Evolutionary conservation across 2,888 invertebrate genomes (phyloP), one percentile per base, ranked within the genome.

Genomic region (Perithous albicinctus): DNA sequence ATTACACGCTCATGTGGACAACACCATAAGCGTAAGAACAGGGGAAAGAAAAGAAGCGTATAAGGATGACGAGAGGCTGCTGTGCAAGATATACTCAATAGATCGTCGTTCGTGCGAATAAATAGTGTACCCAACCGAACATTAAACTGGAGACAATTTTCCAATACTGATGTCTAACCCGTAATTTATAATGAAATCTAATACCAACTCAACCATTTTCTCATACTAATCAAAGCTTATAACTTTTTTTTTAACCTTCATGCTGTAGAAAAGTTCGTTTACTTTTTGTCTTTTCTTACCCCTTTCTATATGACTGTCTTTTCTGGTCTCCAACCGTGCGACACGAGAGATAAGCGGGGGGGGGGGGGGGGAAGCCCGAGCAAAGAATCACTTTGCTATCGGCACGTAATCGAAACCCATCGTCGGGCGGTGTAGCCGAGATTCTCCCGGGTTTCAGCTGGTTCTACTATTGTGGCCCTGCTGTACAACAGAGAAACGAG

Each of bases 1-100:
- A 78, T 83, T 83, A 81, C 80, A 83, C 83, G 80, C 81, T 77
- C 59, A 81, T 69, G 76, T 78, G 78, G 78, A 80, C 72, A 77
- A 75, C 29, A 1, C 12, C 35, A 35, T 48, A 61, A 29, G 43
- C 56, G 26, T 29, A 75, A 43, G 73, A 48, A 54, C 26, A 73
- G 51, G 59, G 61, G 23, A 38, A 51, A 48, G 59, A 46, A 29
- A 32, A 43, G 35, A 59, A 41, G n/a, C 8, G 61, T 32, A 56
- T 29, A 67, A 51, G 48, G 18, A 29, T 26, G 61, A 78, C 63
- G 59, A 41, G 26, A n/a, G n/a, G 8, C 18, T 46, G 38, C 67
- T 38, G 38, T 29, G 18, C 10, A 10, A 43, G 29, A 66, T 61
- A 63, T 29, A 38, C 23, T 69, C 69, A 20, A 32, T 41, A 18